A percentile compares a stretch with the other conserved stretches of the same genome.
These are phyloP conservation scores for Coleophora flavipennella DNA, from an alignment of 2,888 invertebrate genomes.

Conservation along the genomic window DNA sequence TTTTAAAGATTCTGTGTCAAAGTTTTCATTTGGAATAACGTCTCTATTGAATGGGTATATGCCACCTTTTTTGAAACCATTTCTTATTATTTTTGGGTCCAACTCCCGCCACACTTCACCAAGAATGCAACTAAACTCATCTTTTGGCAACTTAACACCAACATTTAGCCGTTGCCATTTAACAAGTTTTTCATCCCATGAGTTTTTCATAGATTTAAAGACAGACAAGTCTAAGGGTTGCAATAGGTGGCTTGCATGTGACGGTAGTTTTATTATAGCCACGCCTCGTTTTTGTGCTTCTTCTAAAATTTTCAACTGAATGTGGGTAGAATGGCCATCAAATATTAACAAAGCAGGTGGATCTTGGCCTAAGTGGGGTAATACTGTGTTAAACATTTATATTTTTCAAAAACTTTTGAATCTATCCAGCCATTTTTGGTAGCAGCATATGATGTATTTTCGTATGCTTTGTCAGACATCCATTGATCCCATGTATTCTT, in stretches of 20 bases:
- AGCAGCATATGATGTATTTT: neutral
- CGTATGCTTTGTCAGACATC: neutral
- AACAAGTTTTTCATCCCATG: conserved; percentile 8
- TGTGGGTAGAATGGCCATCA: conserved; percentile 25
- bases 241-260: conserved; percentile 21
- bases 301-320: conserved; percentile 16
- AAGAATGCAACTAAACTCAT: conserved; percentile 3
- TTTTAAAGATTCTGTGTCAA: conserved; percentile 1
- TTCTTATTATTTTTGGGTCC: conserved; percentile 4
- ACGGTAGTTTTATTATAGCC: conserved; percentile 22
- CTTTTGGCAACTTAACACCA: conserved; percentile 6
- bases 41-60: conserved; percentile 4
- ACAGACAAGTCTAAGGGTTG: conserved; percentile 20
- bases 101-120: conserved; percentile 5
- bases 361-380: conserved; percentile 10
- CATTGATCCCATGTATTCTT: neutral
- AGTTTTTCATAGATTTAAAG: conserved; percentile 13
- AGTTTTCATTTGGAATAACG: conserved; percentile 2
- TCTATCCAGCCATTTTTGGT: neutral
- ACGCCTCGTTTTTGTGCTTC: conserved; percentile 12
- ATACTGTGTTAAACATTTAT: too few relatives aligned
- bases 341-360: conserved; percentile 21
- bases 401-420: conserved; percentile 19
- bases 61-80: conserved; percentile 9
- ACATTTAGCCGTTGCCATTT: conserved; percentile 7